Evolutionary conservation across 2,113 vertebrate genomes (phyloP).

Genomic region (Bungarus multicinctus): DNA sequence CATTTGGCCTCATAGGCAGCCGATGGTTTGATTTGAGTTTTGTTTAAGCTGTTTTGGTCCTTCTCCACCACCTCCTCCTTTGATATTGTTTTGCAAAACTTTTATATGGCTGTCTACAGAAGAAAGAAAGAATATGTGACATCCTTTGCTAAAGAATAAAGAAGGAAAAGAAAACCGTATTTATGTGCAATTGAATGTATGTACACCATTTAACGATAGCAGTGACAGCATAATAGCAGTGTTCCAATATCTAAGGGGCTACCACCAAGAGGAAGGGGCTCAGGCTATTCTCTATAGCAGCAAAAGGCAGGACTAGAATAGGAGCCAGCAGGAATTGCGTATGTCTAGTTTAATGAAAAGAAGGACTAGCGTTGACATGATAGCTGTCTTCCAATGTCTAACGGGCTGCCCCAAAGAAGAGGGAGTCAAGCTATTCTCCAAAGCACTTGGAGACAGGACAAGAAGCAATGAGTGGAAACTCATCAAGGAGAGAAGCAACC

Average conservation of each 20-base stretch:
- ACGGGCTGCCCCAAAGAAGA: too few species aligned
- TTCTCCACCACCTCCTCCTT: neutral
- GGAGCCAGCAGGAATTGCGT: too few species aligned
- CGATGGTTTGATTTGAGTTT: neutral
- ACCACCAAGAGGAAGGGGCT: neutral
- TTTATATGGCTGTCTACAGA: too few species aligned
- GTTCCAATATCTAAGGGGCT: neutral
- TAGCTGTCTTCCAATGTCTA: too few species aligned
- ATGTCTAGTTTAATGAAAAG: too few species aligned
- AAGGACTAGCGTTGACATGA: too few species aligned
- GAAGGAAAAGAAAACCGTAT: neutral
- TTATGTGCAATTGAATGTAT: constrained; percentile 63
- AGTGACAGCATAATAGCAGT: neutral
- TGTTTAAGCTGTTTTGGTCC: neutral
- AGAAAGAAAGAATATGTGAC: neutral
- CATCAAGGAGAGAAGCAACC: neutral
- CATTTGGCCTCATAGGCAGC: neutral
- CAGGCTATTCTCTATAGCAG: too few species aligned
- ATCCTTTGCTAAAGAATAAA: neutral
- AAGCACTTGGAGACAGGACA: too few species aligned
- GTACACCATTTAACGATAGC: neutral
- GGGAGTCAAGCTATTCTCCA: too few species aligned
- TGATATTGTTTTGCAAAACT: neutral
- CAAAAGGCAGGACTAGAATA: too few species aligned
- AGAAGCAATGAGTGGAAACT: neutral